phyloP scores from a whole-genome alignment of 2,113 vertebrate genomes.

The Ammospiza caudacuta region DNA sequence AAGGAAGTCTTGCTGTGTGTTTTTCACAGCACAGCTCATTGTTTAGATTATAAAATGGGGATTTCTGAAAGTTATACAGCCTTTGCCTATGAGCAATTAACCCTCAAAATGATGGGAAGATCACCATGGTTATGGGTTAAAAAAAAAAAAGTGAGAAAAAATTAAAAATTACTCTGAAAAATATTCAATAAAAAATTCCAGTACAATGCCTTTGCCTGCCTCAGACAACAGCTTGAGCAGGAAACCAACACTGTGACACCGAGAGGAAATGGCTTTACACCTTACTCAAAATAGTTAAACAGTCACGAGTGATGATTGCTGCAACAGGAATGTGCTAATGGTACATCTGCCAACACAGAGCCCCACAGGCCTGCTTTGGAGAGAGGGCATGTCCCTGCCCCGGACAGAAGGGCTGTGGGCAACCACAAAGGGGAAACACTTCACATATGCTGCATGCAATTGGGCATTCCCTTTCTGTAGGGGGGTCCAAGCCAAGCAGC shows the following conservation, averaged over 20 bases:
- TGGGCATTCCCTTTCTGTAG: neutral
- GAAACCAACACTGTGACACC: neutral
- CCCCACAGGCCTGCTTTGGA: neutral
- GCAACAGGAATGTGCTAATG: rapidly evolving
- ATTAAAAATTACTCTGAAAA: neutral
- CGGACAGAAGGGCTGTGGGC: neutral
- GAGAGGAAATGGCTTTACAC: neutral
- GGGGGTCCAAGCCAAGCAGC: neutral
- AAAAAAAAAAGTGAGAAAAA: neutral
- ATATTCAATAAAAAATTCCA: neutral
- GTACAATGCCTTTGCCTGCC: neutral
- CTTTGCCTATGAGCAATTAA: neutral
- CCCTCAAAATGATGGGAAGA: neutral
- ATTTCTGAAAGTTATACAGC: neutral
- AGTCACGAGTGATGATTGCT: neutral
- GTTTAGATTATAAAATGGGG: neutral
- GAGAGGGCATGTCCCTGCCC: neutral
- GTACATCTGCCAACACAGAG: neutral
- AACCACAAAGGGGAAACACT: rapidly evolving
- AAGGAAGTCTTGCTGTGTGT: neutral
- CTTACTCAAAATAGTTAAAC: neutral
- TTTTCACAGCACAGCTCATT: neutral
- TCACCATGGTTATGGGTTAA: neutral
- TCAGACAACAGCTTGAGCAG: neutral
- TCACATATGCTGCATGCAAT: too few species aligned